Evolutionary conservation across 2,797 vertebrate genomes (phyloP).

Genomic region (Pogonophryne albipinna): DNA sequence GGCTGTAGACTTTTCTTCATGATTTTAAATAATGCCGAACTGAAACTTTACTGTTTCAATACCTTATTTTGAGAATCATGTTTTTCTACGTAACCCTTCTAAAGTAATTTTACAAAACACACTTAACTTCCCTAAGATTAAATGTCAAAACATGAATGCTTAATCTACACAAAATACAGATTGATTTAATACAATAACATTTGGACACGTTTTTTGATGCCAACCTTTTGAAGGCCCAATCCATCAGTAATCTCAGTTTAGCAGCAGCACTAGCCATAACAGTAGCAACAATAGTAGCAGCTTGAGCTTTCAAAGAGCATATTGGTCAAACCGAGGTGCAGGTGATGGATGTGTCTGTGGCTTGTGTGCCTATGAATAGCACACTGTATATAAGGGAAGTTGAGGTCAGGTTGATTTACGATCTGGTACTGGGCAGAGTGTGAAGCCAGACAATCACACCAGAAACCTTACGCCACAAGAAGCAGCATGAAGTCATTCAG

Average conservation of each 20-base stretch:
- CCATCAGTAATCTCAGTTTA: background rate
- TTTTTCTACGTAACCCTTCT: background rate
- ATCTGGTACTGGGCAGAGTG: constrained; percentile 4
- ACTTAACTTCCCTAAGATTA: background rate
- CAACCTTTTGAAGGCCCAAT: too few species aligned
- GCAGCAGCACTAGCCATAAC: background rate
- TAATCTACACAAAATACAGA: background rate
- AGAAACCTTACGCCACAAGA: constrained; percentile 45
- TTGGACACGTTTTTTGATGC: background rate
- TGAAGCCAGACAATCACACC: constrained; percentile 2
- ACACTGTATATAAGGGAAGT: constrained; percentile 17
- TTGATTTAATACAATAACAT: background rate
- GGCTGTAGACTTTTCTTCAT: background rate
- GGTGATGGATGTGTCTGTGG: constrained; percentile 35
- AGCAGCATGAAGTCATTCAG: constrained; percentile 69
- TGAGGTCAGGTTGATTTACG: constrained; percentile 48
- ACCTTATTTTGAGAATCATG: background rate
- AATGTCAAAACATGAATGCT: background rate
- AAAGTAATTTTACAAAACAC: background rate
- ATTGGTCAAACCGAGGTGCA: constrained; percentile 21
- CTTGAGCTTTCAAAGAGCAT: background rate
- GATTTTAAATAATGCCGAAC: background rate
- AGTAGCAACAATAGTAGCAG: background rate
- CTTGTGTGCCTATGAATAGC: background rate
- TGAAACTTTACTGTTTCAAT: background rate